These are phyloP conservation scores for Clarias pachynema DNA, from an alignment of 2,797 vertebrate genomes.

Conservation along the genomic window DNA sequence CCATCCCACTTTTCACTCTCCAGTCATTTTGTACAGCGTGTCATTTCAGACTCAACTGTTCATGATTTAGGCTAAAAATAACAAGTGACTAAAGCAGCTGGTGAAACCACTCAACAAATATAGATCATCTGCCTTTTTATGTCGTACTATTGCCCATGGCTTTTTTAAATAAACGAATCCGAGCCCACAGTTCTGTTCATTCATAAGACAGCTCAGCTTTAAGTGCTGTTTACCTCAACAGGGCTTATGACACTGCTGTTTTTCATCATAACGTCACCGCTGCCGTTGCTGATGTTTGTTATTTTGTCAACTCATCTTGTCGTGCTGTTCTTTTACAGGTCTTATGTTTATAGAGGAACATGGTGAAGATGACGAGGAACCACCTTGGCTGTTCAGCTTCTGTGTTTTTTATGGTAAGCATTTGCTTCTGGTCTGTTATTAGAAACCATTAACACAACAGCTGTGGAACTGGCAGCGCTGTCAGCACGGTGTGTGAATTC, in stretches of 20 bases:
- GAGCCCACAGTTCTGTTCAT: slow-evolving; percentile 18
- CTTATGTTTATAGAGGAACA: slow-evolving; percentile 80
- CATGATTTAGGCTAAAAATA: slow-evolving; percentile 43
- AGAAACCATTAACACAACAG: not conserved
- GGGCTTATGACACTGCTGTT: slow-evolving; percentile 25
- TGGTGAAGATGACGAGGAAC: slow-evolving; percentile 82
- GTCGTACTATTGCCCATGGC: slow-evolving; percentile 8
- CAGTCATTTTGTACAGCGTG: slow-evolving; percentile 9
- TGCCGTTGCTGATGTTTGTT: not conserved
- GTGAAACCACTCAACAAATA: slow-evolving; percentile 37
- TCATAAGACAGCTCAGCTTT: slow-evolving; percentile 18
- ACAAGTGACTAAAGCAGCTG: slow-evolving; percentile 18
- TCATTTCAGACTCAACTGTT: slow-evolving; percentile 26
- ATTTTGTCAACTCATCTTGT: slow-evolving; percentile 24
- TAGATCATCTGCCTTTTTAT: slow-evolving; percentile 37
- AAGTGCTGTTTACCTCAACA: slow-evolving; percentile 46
- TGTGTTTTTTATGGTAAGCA: slow-evolving; percentile 72
- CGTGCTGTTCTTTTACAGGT: slow-evolving; percentile 62
- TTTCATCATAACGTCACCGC: slow-evolving; percentile 2
- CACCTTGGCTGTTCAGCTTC: slow-evolving; percentile 78
- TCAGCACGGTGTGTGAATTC: not conserved
- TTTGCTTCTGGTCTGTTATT: too few relatives aligned
- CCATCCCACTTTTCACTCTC: not conserved
- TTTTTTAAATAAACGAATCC: slow-evolving; percentile 24
- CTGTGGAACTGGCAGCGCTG: not conserved